Evolutionary conservation across 53 echinoderm and acorn worm species (phyloP), one percentile per base, ranked within the genome.

Genomic region (Astropecten irregularis): DNA sequence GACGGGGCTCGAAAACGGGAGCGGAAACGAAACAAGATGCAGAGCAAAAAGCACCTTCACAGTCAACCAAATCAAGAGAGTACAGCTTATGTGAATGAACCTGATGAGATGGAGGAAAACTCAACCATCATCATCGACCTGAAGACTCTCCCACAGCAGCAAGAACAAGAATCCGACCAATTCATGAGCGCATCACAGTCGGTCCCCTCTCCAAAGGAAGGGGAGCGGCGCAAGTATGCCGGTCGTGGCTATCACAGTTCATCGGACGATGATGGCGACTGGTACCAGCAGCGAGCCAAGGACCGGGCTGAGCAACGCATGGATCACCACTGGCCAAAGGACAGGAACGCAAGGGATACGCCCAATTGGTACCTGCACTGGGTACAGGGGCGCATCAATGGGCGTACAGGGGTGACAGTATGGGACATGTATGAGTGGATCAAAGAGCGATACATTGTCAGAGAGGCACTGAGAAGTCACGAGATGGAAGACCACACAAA

Each of bases 391-490:
- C 82, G 95, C 25, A 74, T 83, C 23, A 73, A 86, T 3, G 86
- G 88, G 5, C 77, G 93, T 20, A 86, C 89, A 8, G 93, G 91
- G 50, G 88, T 95, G 34, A 95, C 95, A 0, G 84, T 95, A 25
- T 95, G 95, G 95, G 95, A 95, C 9, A 90, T 95, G 86, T 95
- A 95, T 65, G 72, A 86, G 52, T 95, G 95, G 95, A 76, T 95
- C 28, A 86, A 86, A 4, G 93, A 95, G 40, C 84, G 92, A 30
- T 93, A 91, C 26, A 69, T 86, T 3, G 37, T 91, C 2, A 70
- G 93, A 51, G 88, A 88, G 34, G 87, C 90, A 37, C 52, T 90
- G 67, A 74, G 95, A 26, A 49, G 84, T 2, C 88, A 91, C 67
- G 89, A 94, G 29, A 89, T 94, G 89, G 92, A 94, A 40, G 95